A percentile compares a stretch with the other conserved stretches of the same genome.
These are phyloP conservation scores for Dryadula phaetusa DNA, from an alignment of 2,888 invertebrate species.

Conservation along the genomic window DNA sequence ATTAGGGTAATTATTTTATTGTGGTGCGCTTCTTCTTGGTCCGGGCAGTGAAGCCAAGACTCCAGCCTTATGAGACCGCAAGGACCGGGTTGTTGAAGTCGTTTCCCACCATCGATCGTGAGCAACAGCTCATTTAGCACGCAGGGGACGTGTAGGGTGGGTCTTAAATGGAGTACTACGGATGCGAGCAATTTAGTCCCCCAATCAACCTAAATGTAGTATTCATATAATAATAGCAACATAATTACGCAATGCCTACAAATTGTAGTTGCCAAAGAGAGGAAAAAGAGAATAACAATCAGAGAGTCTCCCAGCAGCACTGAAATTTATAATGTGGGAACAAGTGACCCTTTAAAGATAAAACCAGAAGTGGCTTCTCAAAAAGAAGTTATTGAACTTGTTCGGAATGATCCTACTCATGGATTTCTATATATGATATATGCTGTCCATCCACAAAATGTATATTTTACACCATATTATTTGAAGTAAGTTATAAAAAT, in stretches of 20 bases:
- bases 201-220: background rate
- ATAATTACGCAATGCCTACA: background rate
- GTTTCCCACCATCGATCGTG: no score
- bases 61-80: no score
- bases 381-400: conserved; percentile 73
- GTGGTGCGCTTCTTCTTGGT: no score
- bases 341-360: conserved; percentile 68
- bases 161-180: no score
- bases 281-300: conserved; percentile 63
- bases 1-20: no score
- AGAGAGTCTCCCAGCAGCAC: conserved; percentile 49
- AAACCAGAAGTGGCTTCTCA: conserved; percentile 76
- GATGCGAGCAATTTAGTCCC: no score
- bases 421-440: conserved; percentile 91
- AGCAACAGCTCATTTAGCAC: no score
- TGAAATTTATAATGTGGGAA: conserved; percentile 44
- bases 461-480: conserved; percentile 90
- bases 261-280: conserved; percentile 46
- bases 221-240: background rate
- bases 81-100: no score
- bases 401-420: conserved; percentile 83
- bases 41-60: no score
- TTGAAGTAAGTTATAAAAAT: conserved; percentile 81
- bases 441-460: conserved; percentile 88
- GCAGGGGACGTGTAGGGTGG: no score